Percentiles rank a stretch among this genome's conserved stretches.
Evolutionary conservation across 2,113 vertebrate genomes (phyloP).

Genomic region (Bostrychus sinensis): DNA sequence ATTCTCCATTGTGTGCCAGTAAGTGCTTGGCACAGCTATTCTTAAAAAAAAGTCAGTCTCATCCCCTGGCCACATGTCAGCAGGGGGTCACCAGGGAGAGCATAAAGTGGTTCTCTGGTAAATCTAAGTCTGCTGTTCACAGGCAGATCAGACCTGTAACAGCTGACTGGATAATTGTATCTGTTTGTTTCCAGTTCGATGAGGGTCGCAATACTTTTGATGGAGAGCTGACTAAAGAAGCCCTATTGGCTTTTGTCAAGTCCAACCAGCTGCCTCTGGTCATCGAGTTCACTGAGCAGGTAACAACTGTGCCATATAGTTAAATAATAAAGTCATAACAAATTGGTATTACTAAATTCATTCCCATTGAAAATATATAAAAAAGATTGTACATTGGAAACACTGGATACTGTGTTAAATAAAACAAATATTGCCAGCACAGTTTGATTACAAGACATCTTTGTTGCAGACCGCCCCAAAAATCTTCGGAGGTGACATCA

Average conservation of each 20-base stretch:
- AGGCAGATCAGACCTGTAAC: slow-evolving; percentile 34
- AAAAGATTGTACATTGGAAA: too few species aligned
- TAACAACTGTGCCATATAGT: slow-evolving; percentile 63
- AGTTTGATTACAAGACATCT: too few species aligned
- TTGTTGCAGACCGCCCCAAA: slow-evolving; percentile 91
- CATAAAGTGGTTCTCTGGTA: slow-evolving; percentile 36
- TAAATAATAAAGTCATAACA: too few species aligned
- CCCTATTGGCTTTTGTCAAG: slow-evolving; percentile 89
- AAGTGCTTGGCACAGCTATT: slow-evolving; percentile 51
- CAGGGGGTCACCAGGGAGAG: slow-evolving; percentile 10
- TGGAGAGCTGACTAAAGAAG: slow-evolving; percentile 89
- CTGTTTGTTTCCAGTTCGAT: slow-evolving; percentile 85
- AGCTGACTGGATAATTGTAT: slow-evolving; percentile 9
- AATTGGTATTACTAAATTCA: too few species aligned
- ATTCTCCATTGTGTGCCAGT: slow-evolving; percentile 40
- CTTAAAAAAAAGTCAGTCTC: slow-evolving; percentile 36
- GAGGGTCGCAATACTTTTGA: slow-evolving; percentile 93
- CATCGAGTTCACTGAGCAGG: slow-evolving; percentile 99
- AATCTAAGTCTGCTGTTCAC: slow-evolving; percentile 47
- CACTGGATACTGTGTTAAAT: too few species aligned
- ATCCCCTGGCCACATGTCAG: neutral
- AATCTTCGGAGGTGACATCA: slow-evolving; percentile 99
- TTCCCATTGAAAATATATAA: neutral
- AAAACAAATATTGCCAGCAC: too few species aligned
- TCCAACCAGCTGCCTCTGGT: slow-evolving; percentile 94